Evolutionary conservation across 1,140 invertebrate genomes (phyloP).

Genomic region (Hycleus phaleratus): DNA sequence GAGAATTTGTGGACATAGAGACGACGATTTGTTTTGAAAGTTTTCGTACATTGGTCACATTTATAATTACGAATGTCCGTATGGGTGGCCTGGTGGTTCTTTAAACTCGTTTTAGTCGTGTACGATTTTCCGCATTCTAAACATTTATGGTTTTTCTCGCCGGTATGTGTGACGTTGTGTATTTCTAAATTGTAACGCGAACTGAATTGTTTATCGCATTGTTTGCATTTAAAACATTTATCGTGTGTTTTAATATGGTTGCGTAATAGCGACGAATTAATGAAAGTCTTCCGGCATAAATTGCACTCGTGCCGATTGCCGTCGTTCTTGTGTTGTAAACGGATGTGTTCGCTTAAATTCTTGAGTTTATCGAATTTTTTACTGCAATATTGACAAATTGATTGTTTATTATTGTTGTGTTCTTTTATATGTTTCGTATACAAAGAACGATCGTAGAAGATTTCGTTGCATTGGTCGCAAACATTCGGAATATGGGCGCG

Average conservation of each 20-base stretch:
- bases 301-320: constrained; percentile 25
- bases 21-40: constrained; percentile 28
- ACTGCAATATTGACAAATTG: constrained; percentile 23
- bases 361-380: constrained; percentile 29
- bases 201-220: constrained; percentile 27
- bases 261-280: constrained; percentile 24
- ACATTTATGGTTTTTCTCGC: constrained; percentile 27
- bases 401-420: constrained; percentile 18
- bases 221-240: constrained; percentile 29
- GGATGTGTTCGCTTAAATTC: constrained; percentile 30
- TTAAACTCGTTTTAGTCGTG: constrained; percentile 26
- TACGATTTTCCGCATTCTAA: constrained; percentile 24
- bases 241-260: constrained; percentile 31
- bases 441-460: constrained; percentile 21
- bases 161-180: constrained; percentile 29
- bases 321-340: constrained; percentile 30
- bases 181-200: constrained; percentile 31
- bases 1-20: constrained; percentile 30
- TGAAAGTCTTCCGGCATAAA: constrained; percentile 29
- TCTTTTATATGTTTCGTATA: constrained; percentile 22
- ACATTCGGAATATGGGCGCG: constrained; percentile 27
- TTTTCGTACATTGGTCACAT: constrained; percentile 28
- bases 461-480: constrained; percentile 27
- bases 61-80: constrained; percentile 22
- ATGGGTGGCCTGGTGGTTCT: constrained; percentile 27